Evolutionary conservation across 1,140 invertebrate species (phyloP).

Genomic region (Lepidurus arcticus): DNA sequence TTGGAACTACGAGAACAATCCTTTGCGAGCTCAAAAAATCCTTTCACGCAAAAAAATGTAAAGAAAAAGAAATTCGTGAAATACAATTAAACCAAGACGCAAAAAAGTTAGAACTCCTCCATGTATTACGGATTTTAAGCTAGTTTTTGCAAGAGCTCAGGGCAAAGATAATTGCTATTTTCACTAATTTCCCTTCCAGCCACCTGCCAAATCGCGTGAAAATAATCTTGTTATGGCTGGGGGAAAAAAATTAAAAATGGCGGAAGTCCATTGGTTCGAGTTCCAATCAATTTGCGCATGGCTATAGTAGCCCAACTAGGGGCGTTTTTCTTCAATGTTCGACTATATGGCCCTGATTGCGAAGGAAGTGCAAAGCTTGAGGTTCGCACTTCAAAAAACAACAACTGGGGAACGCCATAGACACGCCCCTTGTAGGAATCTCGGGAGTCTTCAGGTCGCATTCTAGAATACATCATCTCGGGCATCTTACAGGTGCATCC

Average conservation of each 20-base stretch:
- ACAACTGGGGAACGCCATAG: neutral
- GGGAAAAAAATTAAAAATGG: neutral
- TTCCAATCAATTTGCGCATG: slow-evolving; percentile 7
- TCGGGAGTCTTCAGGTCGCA: neutral
- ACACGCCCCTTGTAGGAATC: slow-evolving; percentile 6
- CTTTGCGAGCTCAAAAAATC: neutral
- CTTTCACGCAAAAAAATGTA: neutral
- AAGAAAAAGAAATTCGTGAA: too few relatives aligned
- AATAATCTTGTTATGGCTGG: too few relatives aligned
- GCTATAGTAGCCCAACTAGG: neutral
- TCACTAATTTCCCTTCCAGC: too few relatives aligned
- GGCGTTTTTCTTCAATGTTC: neutral
- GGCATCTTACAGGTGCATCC: slow-evolving; percentile 11
- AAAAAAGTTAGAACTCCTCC: too few relatives aligned
- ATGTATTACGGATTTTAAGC: too few relatives aligned
- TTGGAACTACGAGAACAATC: neutral
- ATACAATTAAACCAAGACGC: too few relatives aligned
- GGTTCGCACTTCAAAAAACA: neutral
- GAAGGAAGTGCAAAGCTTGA: neutral
- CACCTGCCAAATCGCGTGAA: too few relatives aligned
- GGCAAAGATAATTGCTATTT: too few relatives aligned
- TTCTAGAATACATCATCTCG: slow-evolving; percentile 7
- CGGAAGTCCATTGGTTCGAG: neutral
- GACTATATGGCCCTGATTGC: neutral
- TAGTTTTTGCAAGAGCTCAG: too few relatives aligned